These are phyloP conservation scores for Eustalomyia histrio DNA, from an alignment of 2,888 invertebrate genomes.

Conservation along the genomic window DNA sequence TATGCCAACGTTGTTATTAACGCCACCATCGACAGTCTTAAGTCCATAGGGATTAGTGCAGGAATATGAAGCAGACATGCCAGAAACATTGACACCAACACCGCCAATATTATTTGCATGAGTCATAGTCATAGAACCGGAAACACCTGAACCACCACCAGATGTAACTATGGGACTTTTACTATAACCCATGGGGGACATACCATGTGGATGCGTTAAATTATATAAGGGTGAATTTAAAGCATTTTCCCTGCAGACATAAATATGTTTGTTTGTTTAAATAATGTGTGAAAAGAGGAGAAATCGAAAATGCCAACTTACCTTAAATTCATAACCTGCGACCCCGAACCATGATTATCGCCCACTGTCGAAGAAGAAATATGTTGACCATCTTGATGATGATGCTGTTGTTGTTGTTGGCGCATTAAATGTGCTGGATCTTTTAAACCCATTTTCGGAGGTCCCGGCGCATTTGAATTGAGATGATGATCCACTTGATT, in stretches of 20 bases:
- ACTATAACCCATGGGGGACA: slow-evolving; percentile 78
- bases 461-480: slow-evolving; percentile 79
- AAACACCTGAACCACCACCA: slow-evolving; percentile 65
- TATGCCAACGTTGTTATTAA: slow-evolving; percentile 66
- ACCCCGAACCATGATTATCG: slow-evolving; percentile 69
- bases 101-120: slow-evolving; percentile 62
- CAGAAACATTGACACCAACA: slow-evolving; percentile 44
- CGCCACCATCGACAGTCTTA: slow-evolving; percentile 75
- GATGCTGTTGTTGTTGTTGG: slow-evolving; percentile 67
- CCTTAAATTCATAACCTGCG: slow-evolving; percentile 75
- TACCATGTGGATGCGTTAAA: slow-evolving; percentile 77
- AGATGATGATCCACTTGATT: slow-evolving; percentile 77
- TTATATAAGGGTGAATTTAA: slow-evolving; percentile 78
- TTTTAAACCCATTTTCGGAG: slow-evolving; percentile 80
- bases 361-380: slow-evolving; percentile 54
- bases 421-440: slow-evolving; percentile 76
- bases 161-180: slow-evolving; percentile 74
- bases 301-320: slow-evolving; percentile 59
- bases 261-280: not conserved
- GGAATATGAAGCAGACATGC: slow-evolving; percentile 71
- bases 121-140: slow-evolving; percentile 51
- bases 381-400: slow-evolving; percentile 62
- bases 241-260: slow-evolving; percentile 74
- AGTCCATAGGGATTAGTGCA: slow-evolving; percentile 77
- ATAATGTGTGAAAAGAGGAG: too few relatives aligned